These are phyloP conservation scores for Leucoraja erinaceus DNA, from an alignment of 2,113 vertebrate genomes.

Conservation along the genomic window DNA sequence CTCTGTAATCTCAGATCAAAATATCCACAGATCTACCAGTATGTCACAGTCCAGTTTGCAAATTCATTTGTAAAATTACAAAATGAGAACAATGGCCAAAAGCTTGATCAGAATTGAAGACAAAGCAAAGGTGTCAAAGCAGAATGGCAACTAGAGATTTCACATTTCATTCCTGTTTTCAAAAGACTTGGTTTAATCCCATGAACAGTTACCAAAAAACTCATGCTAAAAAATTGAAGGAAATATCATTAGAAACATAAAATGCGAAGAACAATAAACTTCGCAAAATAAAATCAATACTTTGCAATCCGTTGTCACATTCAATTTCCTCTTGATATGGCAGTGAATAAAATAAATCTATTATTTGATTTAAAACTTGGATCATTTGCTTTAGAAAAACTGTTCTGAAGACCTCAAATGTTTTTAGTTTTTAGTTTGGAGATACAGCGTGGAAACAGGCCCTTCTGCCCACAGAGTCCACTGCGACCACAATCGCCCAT, in stretches of 20 bases:
- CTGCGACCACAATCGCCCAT: too few species aligned
- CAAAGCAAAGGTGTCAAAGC: not conserved
- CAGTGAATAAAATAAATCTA: constrained; percentile 24
- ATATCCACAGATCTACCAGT: constrained; percentile 44
- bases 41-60: not conserved
- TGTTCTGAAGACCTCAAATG: not conserved
- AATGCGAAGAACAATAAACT: constrained; percentile 40
- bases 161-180: not conserved
- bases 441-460: too few species aligned
- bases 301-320: constrained; percentile 42
- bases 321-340: constrained; percentile 38
- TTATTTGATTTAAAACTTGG: constrained; percentile 12
- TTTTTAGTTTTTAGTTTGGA: not conserved
- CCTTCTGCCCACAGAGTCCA: too few species aligned
- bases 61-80: constrained; percentile 38
- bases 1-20: constrained; percentile 48
- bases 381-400: not conserved
- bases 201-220: not conserved
- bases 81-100: not conserved
- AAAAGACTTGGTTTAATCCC: not conserved
- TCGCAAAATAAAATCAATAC: constrained; percentile 39
- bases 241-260: constrained; percentile 18
- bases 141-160: not conserved
- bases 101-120: not conserved
- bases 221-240: not conserved